Conservation (phyloP, 2,797 vertebrate species). For the Alcedo atthis region DNA sequence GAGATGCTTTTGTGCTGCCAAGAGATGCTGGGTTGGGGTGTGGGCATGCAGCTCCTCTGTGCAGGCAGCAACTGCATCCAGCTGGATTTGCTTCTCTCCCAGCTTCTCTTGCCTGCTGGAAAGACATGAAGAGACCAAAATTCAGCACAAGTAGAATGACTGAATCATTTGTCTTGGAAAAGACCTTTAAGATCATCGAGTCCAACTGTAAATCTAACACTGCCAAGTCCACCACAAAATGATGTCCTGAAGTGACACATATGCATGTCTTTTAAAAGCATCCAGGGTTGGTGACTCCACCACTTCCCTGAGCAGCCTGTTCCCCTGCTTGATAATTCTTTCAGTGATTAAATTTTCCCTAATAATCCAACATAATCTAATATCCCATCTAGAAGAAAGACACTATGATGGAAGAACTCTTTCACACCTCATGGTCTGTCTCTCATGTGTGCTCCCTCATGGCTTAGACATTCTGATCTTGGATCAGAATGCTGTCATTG, state of each 20-base stretch:
- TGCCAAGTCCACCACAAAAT: neutral
- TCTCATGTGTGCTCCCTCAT: neutral
- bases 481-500: neutral
- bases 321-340: neutral
- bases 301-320: neutral
- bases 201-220: neutral
- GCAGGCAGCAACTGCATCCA: neutral
- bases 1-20: neutral
- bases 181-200: neutral
- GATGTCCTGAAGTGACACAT: neutral
- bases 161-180: neutral
- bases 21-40: neutral
- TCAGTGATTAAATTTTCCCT: neutral
- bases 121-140: neutral
- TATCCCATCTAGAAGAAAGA: neutral
- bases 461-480: neutral
- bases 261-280: neutral
- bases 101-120: neutral
- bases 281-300: neutral
- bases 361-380: neutral
- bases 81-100: neutral
- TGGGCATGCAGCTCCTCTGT: neutral
- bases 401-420: neutral
- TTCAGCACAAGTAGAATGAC: neutral
- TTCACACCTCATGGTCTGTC: fast-evolving